Conservation (phyloP, 2,888 invertebrate genomes). For the Malthinus flaveolus region DNA sequence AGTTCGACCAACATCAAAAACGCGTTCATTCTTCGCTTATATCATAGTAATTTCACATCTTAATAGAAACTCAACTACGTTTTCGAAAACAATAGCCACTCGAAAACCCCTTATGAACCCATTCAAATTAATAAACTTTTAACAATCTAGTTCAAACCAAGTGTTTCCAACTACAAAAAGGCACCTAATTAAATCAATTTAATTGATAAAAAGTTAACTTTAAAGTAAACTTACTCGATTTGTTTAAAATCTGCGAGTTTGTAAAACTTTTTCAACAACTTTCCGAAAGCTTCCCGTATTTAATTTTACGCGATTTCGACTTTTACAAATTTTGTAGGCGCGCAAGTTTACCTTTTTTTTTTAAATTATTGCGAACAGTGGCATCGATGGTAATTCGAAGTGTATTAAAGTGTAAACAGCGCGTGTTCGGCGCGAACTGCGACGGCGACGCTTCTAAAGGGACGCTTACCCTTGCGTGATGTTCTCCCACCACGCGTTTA, state of each 20-base stretch:
- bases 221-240: background rate
- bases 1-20: no score
- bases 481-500: slow-evolving; percentile 28
- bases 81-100: background rate
- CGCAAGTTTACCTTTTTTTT: no score
- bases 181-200: background rate
- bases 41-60: slow-evolving; percentile 1
- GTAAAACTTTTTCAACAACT: slow-evolving; percentile 1
- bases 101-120: background rate
- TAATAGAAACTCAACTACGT: background rate
- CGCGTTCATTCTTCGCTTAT: no score
- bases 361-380: no score
- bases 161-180: background rate
- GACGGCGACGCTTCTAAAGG: slow-evolving; percentile 36
- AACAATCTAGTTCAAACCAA: background rate
- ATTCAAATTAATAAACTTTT: slow-evolving; percentile 1
- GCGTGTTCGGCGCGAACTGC: slow-evolving; percentile 37
- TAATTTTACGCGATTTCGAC: background rate
- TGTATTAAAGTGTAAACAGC: slow-evolving; percentile 27
- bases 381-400: slow-evolving; percentile 7
- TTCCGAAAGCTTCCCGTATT: background rate
- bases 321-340: background rate
- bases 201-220: background rate
- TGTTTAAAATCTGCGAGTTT: background rate
- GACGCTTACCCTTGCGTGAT: slow-evolving; percentile 37